phyloP scores from a whole-genome alignment of 1,140 invertebrate genomes.

The Megalonaias nervosa region DNA sequence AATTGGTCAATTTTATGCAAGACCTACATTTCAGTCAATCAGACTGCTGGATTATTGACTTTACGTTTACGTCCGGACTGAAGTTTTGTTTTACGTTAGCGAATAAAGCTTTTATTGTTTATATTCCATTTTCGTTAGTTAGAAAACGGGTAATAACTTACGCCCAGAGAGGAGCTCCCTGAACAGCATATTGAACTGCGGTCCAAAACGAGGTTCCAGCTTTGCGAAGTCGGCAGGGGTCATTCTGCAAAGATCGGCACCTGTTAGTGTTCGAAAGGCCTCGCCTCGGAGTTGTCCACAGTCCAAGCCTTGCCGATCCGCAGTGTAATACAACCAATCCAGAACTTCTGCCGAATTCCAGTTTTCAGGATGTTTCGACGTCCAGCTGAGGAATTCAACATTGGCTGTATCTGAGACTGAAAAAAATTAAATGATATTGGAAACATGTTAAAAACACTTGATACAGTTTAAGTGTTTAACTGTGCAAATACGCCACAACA shows the following conservation, averaged over 20 bases:
- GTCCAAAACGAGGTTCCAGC: constrained; percentile 38
- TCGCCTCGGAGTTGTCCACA: constrained; percentile 35
- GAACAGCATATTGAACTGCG: constrained; percentile 19
- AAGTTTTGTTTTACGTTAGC: no score
- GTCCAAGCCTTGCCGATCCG: constrained; percentile 24
- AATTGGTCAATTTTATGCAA: no score
- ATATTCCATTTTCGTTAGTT: no score
- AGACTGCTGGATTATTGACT: no score
- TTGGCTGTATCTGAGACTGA: constrained; percentile 11
- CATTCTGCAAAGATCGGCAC: constrained; percentile 39
- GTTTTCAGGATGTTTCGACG: constrained; percentile 37
- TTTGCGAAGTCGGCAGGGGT: constrained; percentile 27
- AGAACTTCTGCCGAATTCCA: constrained; percentile 43
- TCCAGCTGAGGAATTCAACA: constrained; percentile 37
- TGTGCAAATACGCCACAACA: no score
- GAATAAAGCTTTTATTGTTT: no score
- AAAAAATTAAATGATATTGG: neutral
- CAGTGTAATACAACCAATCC: constrained; percentile 46
- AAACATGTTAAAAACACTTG: no score
- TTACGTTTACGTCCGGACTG: no score
- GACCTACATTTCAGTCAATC: no score
- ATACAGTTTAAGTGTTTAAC: no score
- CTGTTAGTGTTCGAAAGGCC: constrained; percentile 40
- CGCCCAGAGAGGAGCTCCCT: constrained; percentile 16
- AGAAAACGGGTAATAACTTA: constrained; percentile 4